Evolutionary conservation across 2,113 vertebrate genomes (phyloP).

Genomic region (Mugil cephalus): DNA sequence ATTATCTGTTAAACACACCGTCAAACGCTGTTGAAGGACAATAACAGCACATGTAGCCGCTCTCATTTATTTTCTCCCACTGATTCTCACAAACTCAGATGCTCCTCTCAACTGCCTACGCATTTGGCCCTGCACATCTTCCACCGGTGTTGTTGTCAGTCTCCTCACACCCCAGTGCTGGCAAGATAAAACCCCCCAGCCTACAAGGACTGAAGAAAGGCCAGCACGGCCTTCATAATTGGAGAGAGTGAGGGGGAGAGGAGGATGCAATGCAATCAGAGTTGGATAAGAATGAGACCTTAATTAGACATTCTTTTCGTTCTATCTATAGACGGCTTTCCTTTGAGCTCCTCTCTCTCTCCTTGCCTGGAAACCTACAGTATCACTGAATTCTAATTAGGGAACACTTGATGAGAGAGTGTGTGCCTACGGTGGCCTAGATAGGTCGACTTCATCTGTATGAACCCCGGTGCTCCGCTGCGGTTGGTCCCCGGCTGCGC

Average conservation of each 20-base stretch:
- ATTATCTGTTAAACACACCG: constrained; percentile 7
- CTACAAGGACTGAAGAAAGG: constrained; percentile 63
- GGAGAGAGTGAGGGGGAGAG: constrained; percentile 39
- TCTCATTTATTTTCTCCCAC: constrained; percentile 7
- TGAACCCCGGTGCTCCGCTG: constrained; percentile 45
- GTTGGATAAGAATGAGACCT: constrained; percentile 69
- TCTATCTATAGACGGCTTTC: constrained; percentile 71
- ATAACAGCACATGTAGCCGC: neutral
- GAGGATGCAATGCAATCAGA: constrained; percentile 62
- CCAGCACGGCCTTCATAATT: constrained; percentile 68
- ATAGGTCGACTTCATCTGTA: constrained; percentile 65
- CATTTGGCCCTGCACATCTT: constrained; percentile 54
- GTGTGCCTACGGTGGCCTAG: constrained; percentile 70
- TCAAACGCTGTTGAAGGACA: constrained; percentile 1
- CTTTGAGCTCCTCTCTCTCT: constrained; percentile 42
- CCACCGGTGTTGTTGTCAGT: constrained; percentile 67
- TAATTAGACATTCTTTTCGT: constrained; percentile 80
- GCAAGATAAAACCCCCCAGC: constrained; percentile 63
- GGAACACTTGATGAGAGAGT: constrained; percentile 70
- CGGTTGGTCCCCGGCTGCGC: constrained; percentile 58
- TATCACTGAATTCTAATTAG: constrained; percentile 81
- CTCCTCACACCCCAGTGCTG: constrained; percentile 67
- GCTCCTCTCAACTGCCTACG: constrained; percentile 60
- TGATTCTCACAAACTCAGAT: constrained; percentile 26
- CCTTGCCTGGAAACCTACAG: constrained; percentile 55